phyloP scores from a whole-genome alignment of 2,113 vertebrate genomes.

The Perognathus longimembris region DNA sequence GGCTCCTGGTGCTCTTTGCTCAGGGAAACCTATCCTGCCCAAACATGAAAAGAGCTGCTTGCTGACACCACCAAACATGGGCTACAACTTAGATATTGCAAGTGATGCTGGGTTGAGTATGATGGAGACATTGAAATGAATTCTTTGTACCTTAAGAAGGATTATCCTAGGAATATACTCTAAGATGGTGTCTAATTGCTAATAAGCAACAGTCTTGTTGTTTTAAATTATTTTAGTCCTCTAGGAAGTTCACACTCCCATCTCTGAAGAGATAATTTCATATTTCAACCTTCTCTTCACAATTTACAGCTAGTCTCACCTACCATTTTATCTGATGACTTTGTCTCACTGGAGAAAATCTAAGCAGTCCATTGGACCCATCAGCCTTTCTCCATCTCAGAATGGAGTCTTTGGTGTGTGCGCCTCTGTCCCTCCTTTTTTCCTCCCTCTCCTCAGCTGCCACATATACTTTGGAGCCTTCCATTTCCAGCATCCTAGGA shows the following conservation, averaged over 20 bases:
- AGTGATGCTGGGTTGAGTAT: neutral
- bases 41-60: neutral
- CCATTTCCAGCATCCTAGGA: neutral
- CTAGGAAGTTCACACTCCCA: neutral
- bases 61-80: neutral
- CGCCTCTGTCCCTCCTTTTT: neutral
- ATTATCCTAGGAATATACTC: too few relatives aligned
- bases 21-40: neutral
- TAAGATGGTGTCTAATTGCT: neutral
- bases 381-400: neutral
- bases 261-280: neutral
- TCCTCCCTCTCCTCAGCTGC: neutral
- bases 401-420: too few relatives aligned
- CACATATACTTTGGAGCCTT: accelerated
- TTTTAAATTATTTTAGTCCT: neutral
- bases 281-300: neutral
- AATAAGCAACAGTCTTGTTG: neutral
- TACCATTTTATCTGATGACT: neutral
- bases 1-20: neutral
- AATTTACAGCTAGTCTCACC: neutral
- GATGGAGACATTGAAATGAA: neutral
- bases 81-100: neutral
- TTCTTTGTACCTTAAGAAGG: neutral
- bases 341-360: conserved; percentile 9
- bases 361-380: accelerated